Evolutionary conservation across 1,140 invertebrate species (phyloP).

Genomic region (Acyrthosiphon pisum): DNA sequence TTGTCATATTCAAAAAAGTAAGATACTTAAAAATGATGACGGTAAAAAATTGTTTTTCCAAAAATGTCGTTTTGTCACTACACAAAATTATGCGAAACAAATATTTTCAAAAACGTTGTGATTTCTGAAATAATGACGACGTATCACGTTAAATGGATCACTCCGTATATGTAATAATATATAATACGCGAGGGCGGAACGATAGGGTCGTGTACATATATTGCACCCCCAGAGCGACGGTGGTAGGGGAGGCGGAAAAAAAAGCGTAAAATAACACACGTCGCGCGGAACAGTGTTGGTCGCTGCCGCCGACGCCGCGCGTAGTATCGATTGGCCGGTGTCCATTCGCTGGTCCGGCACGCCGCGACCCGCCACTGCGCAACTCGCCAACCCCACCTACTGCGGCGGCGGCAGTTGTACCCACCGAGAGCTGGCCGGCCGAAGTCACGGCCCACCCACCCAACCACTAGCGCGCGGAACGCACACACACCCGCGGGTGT

Average conservation of each 20-base stretch:
- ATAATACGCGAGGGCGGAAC: neutral
- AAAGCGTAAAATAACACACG: conserved; percentile 38
- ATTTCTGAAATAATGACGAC: too few species aligned
- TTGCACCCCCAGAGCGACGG: neutral
- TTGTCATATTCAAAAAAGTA: too few species aligned
- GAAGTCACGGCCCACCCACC: conserved; percentile 9
- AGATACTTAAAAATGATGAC: too few species aligned
- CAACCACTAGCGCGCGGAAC: neutral
- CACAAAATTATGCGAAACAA: too few species aligned
- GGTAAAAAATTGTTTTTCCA: too few species aligned
- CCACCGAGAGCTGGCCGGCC: neutral
- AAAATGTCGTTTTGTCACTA: too few species aligned
- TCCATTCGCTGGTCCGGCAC: conserved; percentile 54
- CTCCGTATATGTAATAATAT: neutral
- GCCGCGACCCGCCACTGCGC: conserved; percentile 16
- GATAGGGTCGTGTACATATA: neutral
- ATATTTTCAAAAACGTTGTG: too few species aligned
- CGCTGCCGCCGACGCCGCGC: conserved; percentile 1
- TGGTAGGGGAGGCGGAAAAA: neutral
- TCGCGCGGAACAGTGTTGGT: conserved; percentile 14
- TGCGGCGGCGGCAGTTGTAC: too few species aligned
- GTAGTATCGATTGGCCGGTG: conserved; percentile 53
- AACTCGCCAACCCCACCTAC: conserved; percentile 36
- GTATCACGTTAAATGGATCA: too few species aligned
- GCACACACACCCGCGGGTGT: neutral